Percentiles rank a stretch among this genome's conserved stretches.
These are phyloP conservation scores for Zaprionus gabonicus DNA, from an alignment of 1,140 invertebrate genomes.

Conservation along the genomic window DNA sequence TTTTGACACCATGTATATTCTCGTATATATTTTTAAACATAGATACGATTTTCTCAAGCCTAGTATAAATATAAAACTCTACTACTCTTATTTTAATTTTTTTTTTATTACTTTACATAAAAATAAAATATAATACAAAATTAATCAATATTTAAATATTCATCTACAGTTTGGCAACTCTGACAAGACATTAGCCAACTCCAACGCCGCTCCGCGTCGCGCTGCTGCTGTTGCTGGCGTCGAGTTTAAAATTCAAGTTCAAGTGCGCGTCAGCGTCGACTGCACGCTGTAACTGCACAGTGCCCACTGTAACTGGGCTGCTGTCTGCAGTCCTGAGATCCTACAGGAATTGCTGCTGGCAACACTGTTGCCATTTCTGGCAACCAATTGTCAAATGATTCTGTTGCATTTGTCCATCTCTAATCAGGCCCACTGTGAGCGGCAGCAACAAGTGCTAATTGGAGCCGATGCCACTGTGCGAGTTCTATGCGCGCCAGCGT, in stretches of 20 bases:
- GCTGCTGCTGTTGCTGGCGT: slow-evolving; percentile 8
- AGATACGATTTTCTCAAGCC: too few species aligned
- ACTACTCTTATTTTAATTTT: too few species aligned
- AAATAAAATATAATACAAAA: too few species aligned
- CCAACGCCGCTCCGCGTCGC: slow-evolving; percentile 2
- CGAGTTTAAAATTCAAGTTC: slow-evolving; percentile 62
- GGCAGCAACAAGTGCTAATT: slow-evolving; percentile 48
- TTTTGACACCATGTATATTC: too few species aligned
- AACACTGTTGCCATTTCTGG: slow-evolving; percentile 8
- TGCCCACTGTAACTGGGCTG: slow-evolving; percentile 1
- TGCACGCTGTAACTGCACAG: slow-evolving; percentile 1
- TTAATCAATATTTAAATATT: neutral
- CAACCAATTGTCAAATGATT: slow-evolving; percentile 34
- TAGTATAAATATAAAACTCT: too few species aligned
- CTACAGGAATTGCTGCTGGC: slow-evolving; percentile 24
- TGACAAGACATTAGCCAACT: slow-evolving; percentile 29
- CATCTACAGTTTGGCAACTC: slow-evolving; percentile 17
- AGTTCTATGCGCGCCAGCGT: slow-evolving; percentile 31
- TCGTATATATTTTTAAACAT: too few species aligned
- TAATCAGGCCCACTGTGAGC: slow-evolving; percentile 27
- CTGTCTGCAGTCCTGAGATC: slow-evolving; percentile 8
- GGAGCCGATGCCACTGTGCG: slow-evolving; percentile 29
- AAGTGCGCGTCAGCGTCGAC: slow-evolving; percentile 49
- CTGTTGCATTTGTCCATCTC: slow-evolving; percentile 22
- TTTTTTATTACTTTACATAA: too few species aligned